Base-by-base conservation (phyloP, 2,888 invertebrate species). In the Serripes groenlandicus region DNA sequence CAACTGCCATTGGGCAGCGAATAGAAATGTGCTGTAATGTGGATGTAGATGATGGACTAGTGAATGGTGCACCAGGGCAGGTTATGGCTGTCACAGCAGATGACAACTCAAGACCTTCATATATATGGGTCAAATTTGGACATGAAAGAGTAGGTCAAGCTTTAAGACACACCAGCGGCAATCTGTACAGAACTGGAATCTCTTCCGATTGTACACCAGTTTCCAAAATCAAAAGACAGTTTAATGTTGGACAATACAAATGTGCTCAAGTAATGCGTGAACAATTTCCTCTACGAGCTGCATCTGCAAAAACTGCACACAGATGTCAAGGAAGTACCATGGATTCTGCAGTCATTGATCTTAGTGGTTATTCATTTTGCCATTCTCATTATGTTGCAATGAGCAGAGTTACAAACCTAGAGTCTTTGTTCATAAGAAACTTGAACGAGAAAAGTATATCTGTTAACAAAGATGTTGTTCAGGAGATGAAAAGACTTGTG, bases 341-440 rank as follows among this genome's bases (percentile, higher is more conserved):
- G 69, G 30, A 77, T 3, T n/a, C 37, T 5, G 78, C 58, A 26
- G 84, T 81, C 23, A 72, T 81, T 0, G 78, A 84, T 62, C 42
- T 84, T 15, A 15, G 7, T 23, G 62, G 71, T 54, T 32, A 62
- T 60, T 9, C 37, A 56, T 42, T 60, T 15, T 21, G 56, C 4
- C 84, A 84, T 58, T 5, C 54, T n/a, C 84, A 81, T 71, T 81
- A 84, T 81, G 81, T 81, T 7, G 78, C 70, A 21, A 60, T 84
- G 18, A 77, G 81, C 26, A 60, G 81, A 76, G 81, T 78, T 7
- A 81, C 37, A 52, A 64, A 37, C 15, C 28, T 85, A 23, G 26
- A 72, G 3, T 35, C 66, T 28, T 34, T 84, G 21, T 26, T 52
- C 11, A 78, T 77, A 9, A 49, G 54, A 21, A 32, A 60, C 30